Base-by-base conservation (phyloP, 2,888 invertebrate species). In the Platerodrilus igneus region DNA sequence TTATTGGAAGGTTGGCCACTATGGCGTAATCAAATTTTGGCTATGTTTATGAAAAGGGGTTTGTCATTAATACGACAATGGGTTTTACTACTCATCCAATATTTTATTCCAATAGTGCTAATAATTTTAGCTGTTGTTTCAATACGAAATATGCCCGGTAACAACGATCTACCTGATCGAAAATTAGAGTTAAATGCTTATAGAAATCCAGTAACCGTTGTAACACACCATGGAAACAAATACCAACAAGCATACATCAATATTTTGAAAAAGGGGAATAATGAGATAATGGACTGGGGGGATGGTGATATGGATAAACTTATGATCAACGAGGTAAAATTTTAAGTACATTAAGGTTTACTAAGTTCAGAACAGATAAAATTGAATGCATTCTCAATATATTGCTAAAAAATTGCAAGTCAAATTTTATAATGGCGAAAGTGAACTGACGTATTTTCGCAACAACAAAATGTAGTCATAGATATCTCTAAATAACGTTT, bases 81-180 rank as follows among this genome's bases (percentile, higher is more conserved):
- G 69, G 57, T 77, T 25, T 57, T 84, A 4, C 66, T 81, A 8
- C 2, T 29, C 13, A 7, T 39, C 35, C 82, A 83, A 66, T 67
- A 82, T 13, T 41, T 77, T 2, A 73, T 85, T 20, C 84, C 86
- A 0, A 60, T 81, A 1, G 33, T 78, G 41, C 79, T 72, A 67
- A 74, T 72, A 53, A 65, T 68, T 5, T 53, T 78, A 17, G 73
- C 79, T 0, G 69, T 83, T 11, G 57, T 81, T 0, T 72, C 77
- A 9, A 54, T 74, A 1, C 66, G 70, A 38, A 68, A 70, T 2
- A 61, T 70, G 40, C 58, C 71, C 3, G 60, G 63, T 3, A 62
- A 60, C 29, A 53, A 57, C 0, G 67, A 68, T 14, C 66, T 79
- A 4, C 71, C 73, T 1, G 58, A 74, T 0, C 64, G 79, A 14